Conservation (phyloP, 2,797 vertebrate genomes). For the Mus caroli region DNA sequence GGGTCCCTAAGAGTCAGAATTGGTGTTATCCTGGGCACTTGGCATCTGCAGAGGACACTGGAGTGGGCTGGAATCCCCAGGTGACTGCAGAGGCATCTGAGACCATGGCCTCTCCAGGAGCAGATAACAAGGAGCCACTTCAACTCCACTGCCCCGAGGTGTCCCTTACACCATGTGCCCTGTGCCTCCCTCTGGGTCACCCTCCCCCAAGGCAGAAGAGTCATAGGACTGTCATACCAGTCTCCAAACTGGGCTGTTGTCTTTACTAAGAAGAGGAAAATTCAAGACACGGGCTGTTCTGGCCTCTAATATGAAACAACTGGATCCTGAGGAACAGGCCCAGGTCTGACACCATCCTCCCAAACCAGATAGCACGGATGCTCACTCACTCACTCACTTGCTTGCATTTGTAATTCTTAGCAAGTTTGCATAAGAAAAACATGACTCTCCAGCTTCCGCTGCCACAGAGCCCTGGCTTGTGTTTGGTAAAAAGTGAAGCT, state of each 20-base stretch:
- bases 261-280: slow-evolving; percentile 59
- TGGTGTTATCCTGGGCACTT: background rate
- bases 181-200: background rate
- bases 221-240: background rate
- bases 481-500: background rate
- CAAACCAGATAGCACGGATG: background rate
- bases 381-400: slow-evolving; percentile 5
- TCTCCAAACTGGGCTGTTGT: background rate
- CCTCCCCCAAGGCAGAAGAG: background rate
- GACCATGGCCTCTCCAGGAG: background rate
- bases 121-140: background rate
- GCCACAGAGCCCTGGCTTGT: background rate
- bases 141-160: background rate
- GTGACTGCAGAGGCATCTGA: background rate
- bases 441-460: slow-evolving; percentile 13
- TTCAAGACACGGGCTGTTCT: slow-evolving; percentile 47
- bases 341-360: slow-evolving; percentile 56
- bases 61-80: background rate
- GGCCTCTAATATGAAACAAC: slow-evolving; percentile 74
- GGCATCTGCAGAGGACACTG: slow-evolving; percentile 6
- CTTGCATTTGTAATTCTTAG: slow-evolving; percentile 64
- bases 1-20: background rate
- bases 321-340: slow-evolving; percentile 37
- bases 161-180: background rate
- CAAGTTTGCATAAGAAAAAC: slow-evolving; percentile 61